Evolutionary conservation across 2,888 invertebrate genomes (phyloP).

Genomic region (Octonoba sinensis): DNA sequence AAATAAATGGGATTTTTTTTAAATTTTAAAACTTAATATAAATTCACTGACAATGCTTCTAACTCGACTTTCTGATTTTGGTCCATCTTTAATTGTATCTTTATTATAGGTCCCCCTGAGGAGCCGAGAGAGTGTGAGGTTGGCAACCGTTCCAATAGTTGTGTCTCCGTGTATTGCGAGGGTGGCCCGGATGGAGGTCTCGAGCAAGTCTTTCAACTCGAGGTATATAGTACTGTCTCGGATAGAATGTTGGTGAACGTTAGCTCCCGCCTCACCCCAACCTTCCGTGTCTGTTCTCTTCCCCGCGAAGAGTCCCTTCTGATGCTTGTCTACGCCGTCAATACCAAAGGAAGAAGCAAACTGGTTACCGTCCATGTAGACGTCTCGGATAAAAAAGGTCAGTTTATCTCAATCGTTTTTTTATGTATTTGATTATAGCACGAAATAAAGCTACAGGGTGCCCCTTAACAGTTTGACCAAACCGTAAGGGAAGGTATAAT

Average conservation of each 20-base stretch:
- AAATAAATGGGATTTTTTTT: too few species aligned
- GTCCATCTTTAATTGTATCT: neutral
- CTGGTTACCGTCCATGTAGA: slow-evolving; percentile 81
- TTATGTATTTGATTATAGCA: too few species aligned
- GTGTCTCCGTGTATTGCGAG: slow-evolving; percentile 50
- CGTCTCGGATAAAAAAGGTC: slow-evolving; percentile 74
- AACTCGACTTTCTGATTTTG: too few species aligned
- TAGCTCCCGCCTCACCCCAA: slow-evolving; percentile 29
- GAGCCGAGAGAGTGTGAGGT: slow-evolving; percentile 53
- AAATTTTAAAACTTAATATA: too few species aligned
- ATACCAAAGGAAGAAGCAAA: slow-evolving; percentile 86
- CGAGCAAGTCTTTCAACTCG: slow-evolving; percentile 48
- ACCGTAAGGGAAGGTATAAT: too few species aligned
- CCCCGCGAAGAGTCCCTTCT: slow-evolving; percentile 81
- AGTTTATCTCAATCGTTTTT: neutral
- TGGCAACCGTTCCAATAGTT: slow-evolving; percentile 27
- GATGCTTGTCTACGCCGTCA: slow-evolving; percentile 84
- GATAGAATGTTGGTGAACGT: slow-evolving; percentile 44
- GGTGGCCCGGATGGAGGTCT: slow-evolving; percentile 54
- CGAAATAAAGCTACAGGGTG: too few species aligned
- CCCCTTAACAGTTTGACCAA: too few species aligned
- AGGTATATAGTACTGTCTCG: slow-evolving; percentile 50
- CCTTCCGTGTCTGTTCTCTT: slow-evolving; percentile 44
- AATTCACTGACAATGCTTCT: too few species aligned
- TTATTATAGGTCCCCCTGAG: slow-evolving; percentile 50